Conservation (phyloP, 2,113 vertebrate species). For the Cebidichthys violaceus region DNA sequence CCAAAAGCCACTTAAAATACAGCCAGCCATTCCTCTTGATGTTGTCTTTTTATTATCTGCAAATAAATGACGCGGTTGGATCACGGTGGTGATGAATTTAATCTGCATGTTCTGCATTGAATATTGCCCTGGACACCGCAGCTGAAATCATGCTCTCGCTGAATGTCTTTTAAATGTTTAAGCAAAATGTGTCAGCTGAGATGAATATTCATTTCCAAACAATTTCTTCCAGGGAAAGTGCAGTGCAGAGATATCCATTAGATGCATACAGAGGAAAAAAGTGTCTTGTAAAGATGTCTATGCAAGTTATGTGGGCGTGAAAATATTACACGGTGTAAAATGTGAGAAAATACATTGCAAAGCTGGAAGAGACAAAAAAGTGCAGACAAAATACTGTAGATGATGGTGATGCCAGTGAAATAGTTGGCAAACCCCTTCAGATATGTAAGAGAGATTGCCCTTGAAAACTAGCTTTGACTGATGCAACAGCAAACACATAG, state of each 20-base stretch:
- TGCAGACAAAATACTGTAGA: slow-evolving; percentile 46
- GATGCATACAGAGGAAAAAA: not conserved
- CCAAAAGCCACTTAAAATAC: slow-evolving; percentile 2
- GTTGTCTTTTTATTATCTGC: slow-evolving; percentile 33
- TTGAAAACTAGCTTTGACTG: slow-evolving; percentile 72
- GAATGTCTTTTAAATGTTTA: slow-evolving; percentile 32
- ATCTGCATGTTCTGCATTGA: slow-evolving; percentile 15
- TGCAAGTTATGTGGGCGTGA: slow-evolving; percentile 53
- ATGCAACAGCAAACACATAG: slow-evolving; percentile 66
- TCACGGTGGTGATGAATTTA: slow-evolving; percentile 5
- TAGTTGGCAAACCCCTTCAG: slow-evolving; percentile 52
- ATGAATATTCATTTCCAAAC: slow-evolving; percentile 40
- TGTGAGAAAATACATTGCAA: slow-evolving; percentile 58
- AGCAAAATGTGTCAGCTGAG: slow-evolving; percentile 33
- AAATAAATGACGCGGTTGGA: slow-evolving; percentile 15
- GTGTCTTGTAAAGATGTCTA: slow-evolving; percentile 17
- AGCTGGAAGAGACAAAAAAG: slow-evolving; percentile 28
- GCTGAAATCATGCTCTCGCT: not conserved
- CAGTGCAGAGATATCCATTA: slow-evolving; percentile 17
- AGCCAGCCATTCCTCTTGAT: not conserved
- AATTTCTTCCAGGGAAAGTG: slow-evolving; percentile 11
- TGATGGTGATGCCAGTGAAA: slow-evolving; percentile 46
- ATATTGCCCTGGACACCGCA: not conserved
- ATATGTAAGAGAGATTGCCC: slow-evolving; percentile 55
- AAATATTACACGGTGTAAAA: slow-evolving; percentile 67